A percentile compares a stretch with the other conserved stretches of the same genome.
Evolutionary conservation across 2,113 vertebrate species (phyloP).

Genomic region (Ibidorhyncha struthersii): DNA sequence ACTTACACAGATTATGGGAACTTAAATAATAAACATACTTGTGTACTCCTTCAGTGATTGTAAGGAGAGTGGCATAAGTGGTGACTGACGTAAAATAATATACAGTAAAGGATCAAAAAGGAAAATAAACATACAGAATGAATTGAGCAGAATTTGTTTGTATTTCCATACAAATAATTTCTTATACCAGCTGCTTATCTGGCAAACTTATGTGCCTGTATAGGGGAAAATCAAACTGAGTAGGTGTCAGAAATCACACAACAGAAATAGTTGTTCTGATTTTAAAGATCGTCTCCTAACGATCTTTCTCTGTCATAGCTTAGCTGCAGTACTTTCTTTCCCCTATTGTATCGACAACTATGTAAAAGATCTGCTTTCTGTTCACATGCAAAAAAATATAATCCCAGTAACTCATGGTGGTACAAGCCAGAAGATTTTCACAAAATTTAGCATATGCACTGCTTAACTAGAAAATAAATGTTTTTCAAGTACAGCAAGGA

Average conservation of each 20-base stretch:
- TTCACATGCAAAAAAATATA: not conserved
- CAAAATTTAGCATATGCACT: not conserved
- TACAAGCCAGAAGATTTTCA: not conserved
- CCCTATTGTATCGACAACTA: accelerated
- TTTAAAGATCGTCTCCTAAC: not conserved
- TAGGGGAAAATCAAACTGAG: not conserved
- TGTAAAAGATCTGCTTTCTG: not conserved
- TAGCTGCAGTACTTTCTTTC: not conserved
- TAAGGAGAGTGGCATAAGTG: not conserved
- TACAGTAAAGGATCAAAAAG: not conserved
- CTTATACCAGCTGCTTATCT: not conserved
- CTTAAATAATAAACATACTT: not conserved
- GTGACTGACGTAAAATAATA: not conserved
- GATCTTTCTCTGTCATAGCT: not conserved
- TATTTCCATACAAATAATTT: not conserved
- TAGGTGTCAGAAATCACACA: not conserved
- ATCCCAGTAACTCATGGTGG: not conserved
- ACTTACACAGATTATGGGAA: not conserved
- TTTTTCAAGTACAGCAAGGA: not conserved
- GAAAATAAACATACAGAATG: not conserved
- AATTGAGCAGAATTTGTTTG: not conserved
- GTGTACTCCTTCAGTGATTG: not conserved
- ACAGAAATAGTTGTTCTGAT: not conserved
- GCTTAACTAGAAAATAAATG: not conserved
- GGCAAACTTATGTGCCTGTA: not conserved